Evolutionary conservation across 2,888 invertebrate genomes (phyloP).

Genomic region (Orchesella flavescens): DNA sequence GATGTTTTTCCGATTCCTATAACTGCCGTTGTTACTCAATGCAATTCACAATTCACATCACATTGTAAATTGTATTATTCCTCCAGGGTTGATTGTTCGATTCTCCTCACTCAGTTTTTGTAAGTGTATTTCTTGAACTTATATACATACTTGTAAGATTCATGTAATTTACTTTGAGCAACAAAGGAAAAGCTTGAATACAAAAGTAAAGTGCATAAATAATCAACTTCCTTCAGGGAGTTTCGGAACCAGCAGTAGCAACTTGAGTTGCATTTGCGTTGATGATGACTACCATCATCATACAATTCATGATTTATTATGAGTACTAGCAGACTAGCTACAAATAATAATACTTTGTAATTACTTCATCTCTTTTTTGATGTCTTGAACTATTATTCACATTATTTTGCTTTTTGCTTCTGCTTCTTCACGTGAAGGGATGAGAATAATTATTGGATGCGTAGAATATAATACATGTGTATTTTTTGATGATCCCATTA

Average conservation of each 20-base stretch:
- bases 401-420: too few relatives aligned
- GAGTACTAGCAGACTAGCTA: neutral
- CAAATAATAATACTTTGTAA: neutral
- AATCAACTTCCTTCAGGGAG: slow-evolving; percentile 7
- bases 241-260: too few relatives aligned
- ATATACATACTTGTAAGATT: neutral
- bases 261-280: neutral
- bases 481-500: neutral
- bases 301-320: too few relatives aligned
- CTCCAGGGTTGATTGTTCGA: too few relatives aligned
- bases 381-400: too few relatives aligned
- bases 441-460: neutral
- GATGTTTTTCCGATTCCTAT: too few relatives aligned
- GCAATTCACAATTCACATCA: too few relatives aligned
- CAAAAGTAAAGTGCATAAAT: neutral
- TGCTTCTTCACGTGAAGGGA: neutral
- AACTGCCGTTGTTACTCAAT: too few relatives aligned
- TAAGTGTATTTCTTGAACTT: neutral
- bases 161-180: neutral
- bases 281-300: neutral
- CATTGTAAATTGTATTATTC: too few relatives aligned
- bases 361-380: neutral
- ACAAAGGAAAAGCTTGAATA: neutral
- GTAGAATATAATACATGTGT: neutral
- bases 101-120: neutral